Percentiles rank a stretch among this genome's conserved stretches.
These are phyloP conservation scores for Caretta caretta DNA, from an alignment of 2,113 vertebrate genomes.

Conservation along the genomic window DNA sequence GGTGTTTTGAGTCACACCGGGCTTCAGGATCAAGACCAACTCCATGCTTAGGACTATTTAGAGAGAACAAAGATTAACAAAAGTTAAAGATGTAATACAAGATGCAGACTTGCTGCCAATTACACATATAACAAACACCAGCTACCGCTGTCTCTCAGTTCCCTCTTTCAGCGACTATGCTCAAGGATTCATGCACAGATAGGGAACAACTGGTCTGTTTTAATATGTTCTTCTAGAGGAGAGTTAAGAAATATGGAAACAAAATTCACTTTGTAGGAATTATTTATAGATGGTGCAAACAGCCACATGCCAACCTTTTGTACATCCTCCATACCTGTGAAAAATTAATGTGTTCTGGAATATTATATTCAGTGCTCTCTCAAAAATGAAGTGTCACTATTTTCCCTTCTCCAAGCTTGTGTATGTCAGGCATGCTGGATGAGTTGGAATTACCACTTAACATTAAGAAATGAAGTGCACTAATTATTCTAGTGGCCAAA, in stretches of 20 bases:
- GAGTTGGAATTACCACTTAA: neutral
- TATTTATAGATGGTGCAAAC: neutral
- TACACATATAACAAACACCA: neutral
- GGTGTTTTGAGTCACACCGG: neutral
- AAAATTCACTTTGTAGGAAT: neutral
- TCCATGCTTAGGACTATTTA: neutral
- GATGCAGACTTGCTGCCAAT: neutral
- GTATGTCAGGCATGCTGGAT: neutral
- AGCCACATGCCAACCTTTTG: neutral
- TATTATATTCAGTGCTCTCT: neutral
- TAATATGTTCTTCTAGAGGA: neutral
- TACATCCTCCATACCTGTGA: neutral
- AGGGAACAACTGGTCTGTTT: neutral
- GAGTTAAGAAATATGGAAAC: neutral
- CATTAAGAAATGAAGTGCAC: neutral
- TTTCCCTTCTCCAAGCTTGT: neutral
- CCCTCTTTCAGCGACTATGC: neutral
- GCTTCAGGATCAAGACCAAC: neutral
- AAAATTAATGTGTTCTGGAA: neutral
- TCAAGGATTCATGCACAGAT: neutral
- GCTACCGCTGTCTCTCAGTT: neutral
- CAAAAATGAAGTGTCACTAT: neutral
- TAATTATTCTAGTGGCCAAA: neutral
- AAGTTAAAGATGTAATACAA: neutral
- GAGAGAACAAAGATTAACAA: neutral